Base-by-base conservation (phyloP, 2,888 invertebrate species). In the Drosophila meridiana region DNA sequence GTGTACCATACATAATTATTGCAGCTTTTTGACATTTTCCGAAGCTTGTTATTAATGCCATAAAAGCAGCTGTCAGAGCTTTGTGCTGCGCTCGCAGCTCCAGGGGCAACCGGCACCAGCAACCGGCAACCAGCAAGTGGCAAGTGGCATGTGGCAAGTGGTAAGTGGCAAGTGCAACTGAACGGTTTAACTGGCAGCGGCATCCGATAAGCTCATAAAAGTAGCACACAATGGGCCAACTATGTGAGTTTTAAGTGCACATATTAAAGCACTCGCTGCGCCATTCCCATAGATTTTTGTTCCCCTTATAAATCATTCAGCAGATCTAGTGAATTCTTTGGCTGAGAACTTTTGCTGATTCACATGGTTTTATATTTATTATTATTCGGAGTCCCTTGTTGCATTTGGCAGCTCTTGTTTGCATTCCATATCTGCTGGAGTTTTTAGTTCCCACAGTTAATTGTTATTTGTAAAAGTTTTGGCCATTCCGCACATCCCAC, bases 381-480 rank as follows among this genome's bases (percentile, higher is more conserved):
- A 20, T 40, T 47, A 48, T 20, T n/a, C 60, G 3, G 30, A 42
- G 11, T 50, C 14, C n/a, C 20, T 50, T 45, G 34, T 40, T 4
- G 26, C 50, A 58, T 59, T 40, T 58, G 43, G 38, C 26, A 52
- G 20, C n/a, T n/a, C 38, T 20, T 11, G 43, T 43, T 38, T 57
- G 59, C 64, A 76, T 66, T 65, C 50, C 32, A 69, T 73, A 72
- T 70, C 58, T 72, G 61, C 58, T 60, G 64, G 63, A 48, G 58
- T 68, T 66, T 60, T 65, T 42, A 50, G 60, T 45, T 67, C 66
- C 61, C 69, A 63, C 66, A 58, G 76, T 85, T 89, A 86, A 85
- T 85, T 89, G 88, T 74, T 78, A 76, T 76, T 84, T 77, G 71
- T 32, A 57, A 68, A 83, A 80, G 48, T 80, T 84, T 76, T 28